Base-by-base conservation (phyloP, 2,888 invertebrate genomes). In the Tanypteryx hageni region DNA sequence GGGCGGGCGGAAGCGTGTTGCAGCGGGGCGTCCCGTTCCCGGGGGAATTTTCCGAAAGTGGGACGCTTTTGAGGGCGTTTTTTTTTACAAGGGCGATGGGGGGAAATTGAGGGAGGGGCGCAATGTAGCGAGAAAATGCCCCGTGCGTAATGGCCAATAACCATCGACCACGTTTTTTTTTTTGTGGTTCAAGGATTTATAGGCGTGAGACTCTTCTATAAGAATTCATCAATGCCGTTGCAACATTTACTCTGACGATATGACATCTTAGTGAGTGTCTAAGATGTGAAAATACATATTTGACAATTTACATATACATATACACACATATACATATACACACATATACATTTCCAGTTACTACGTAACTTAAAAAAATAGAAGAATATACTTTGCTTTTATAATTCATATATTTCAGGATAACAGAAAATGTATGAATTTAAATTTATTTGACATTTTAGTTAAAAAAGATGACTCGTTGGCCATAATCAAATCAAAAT, bases 151-250 rank as follows among this genome's bases (percentile, higher is more conserved):
- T 68, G 68, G 68, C n/a, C 68, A 68, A 68, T 68, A 68, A 68
- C 68, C 68, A 68, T 68, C 68, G 68, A 18, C 18, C 68, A 22
- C 68, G n/a, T 68, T 16, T 68, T 68, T 68, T n/a, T 14, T n/a
- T 64, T 64, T 64, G 64, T 64, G 14, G n/a, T n/a, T 64, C 68
- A 68, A n/a, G n/a, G 68, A 68, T 68, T 68, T 68, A 68, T 68
- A n/a, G 68, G n/a, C 18, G n/a, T n/a, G 68, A 11, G 68, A 18
- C 68, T 18, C 18, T 68, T 68, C 68, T 11, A 22, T 0, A 18
- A 0, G 68, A 68, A n/a, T 22, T 18, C 9, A n/a, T 68, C 22
- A 14, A 7, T 64, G 16, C 64, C 14, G 14, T 0, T 9, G 18
- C 68, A 68, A 22, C 22, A 68, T 18, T 11, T 22, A 22, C n/a